Evolutionary conservation across 2,113 vertebrate species (phyloP), one percentile per base, ranked within the genome.

Genomic region (Indicator indicator): DNA sequence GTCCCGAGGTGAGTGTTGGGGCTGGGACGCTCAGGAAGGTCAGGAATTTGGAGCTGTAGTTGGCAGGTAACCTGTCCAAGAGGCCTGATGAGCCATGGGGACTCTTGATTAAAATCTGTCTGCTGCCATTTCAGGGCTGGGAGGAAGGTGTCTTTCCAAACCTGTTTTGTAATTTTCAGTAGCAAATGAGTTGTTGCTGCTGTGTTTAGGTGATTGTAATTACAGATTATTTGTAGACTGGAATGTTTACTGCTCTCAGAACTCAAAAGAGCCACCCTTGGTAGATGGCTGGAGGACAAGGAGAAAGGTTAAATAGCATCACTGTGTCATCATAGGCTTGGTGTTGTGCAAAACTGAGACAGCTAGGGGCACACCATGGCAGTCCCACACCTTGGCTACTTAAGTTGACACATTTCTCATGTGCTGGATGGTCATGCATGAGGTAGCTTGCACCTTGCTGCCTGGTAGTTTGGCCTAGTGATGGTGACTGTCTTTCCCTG

Each of bases 1-100:
- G 98, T 99, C 86, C 99, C 99, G 21, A 99, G 99, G 99, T 99
- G 97, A 98, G 97, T 84, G 75, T 27, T 78, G 48, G 36, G 32
- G 32, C 64, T 50, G 52, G 52, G 40, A 4, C 16, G 4, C 28
- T 91, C 1, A 0, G 36, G 33, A 52, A 38, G 33, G 32, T 62
- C 44, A 32, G 52, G 60, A 55, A 16, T 72, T 88, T 0, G 16
- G 24, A 32, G 44, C 40, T 58, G 2, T 42, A 36, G 54, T 44
- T 27, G 60, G 44, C 30, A 32, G 42, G 42, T 63, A 14, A 40
- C n/a, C 9, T 68, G 28, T 55, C 20, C 32, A 19, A 60, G 63
- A 75, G 16, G 12, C 46, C 19, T 72, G 28, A 5, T 6, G 58
- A 88, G 28, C 11, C 2, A 2, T 9, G 16, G 56, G 40, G 44